A percentile compares a stretch with the other conserved stretches of the same genome.
phyloP scores from a whole-genome alignment of 2,888 invertebrate genomes.

The Synanthedon andrenaeformis region DNA sequence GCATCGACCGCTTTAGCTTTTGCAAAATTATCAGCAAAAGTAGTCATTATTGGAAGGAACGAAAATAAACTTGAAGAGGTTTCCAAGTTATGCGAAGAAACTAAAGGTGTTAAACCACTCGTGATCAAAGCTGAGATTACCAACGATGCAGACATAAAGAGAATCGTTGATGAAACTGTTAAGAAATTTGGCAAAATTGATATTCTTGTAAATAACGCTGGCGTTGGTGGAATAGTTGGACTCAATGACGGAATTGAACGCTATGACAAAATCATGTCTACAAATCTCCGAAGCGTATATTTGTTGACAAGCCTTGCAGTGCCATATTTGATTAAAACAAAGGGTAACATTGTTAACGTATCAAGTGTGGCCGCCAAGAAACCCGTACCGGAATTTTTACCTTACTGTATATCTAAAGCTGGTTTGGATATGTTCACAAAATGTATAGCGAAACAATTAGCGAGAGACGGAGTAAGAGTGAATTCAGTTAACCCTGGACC shows the following conservation, averaged over 20 bases:
- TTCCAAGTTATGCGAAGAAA: constrained; percentile 29
- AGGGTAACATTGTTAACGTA: constrained; percentile 85
- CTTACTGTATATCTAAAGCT: constrained; percentile 86
- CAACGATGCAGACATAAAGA: constrained; percentile 28
- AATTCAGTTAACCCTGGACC: constrained; percentile 90
- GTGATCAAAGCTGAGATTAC: constrained; percentile 40
- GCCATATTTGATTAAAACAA: constrained; percentile 77
- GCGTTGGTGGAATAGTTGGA: constrained; percentile 2
- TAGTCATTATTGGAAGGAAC: constrained; percentile 41
- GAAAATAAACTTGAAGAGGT: constrained; percentile 31
- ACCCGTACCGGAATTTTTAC: constrained; percentile 80
- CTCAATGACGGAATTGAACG: constrained; percentile 63
- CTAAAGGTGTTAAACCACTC: constrained; percentile 29
- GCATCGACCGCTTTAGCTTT: constrained; percentile 40
- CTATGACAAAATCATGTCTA: constrained; percentile 81
- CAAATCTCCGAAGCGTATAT: constrained; percentile 78
- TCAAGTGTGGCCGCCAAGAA: constrained; percentile 85
- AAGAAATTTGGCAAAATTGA: constrained; percentile 57
- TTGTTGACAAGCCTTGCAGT: constrained; percentile 80
- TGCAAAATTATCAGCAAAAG: constrained; percentile 33
- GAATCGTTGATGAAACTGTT: constrained; percentile 33
- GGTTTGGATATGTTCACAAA: constrained; percentile 88
- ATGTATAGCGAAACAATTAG: constrained; percentile 82
- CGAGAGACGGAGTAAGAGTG: constrained; percentile 76
- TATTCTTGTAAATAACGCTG: constrained; percentile 80